Percentiles rank a stretch among this genome's conserved stretches.
phyloP scores from a whole-genome alignment of 2,888 invertebrate genomes.

The Sarcophaga subvicina region DNA sequence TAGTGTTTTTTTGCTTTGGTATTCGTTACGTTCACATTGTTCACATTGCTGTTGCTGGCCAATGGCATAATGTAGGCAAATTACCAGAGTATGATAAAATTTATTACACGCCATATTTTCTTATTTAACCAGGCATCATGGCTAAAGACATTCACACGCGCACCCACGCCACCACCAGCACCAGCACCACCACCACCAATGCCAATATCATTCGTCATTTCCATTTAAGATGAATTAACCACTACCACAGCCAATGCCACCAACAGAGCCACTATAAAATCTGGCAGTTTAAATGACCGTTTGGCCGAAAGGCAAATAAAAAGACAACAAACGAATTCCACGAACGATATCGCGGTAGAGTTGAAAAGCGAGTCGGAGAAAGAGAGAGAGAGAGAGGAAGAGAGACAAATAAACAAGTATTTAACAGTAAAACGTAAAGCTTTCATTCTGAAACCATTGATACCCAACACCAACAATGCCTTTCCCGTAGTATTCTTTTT shows the following conservation, averaged over 20 bases:
- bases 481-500: background rate
- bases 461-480: background rate
- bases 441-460: conserved; percentile 28
- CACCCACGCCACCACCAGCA: conserved; percentile 21
- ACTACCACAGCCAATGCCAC: background rate
- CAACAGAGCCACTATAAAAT: conserved; percentile 37
- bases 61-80: conserved; percentile 64
- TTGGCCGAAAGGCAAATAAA: conserved; percentile 43
- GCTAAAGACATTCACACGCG: background rate
- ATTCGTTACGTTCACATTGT: background rate
- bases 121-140: conserved; percentile 50
- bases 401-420: conserved; percentile 45
- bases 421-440: background rate
- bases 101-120: conserved; percentile 60
- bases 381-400: no score
- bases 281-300: conserved; percentile 59
- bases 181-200: conserved; percentile 13
- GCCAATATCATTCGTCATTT: background rate
- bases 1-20: no score
- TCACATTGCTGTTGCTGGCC: background rate
- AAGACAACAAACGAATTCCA: background rate
- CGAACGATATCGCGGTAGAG: no score
- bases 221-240: background rate
- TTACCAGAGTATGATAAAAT: conserved; percentile 58
- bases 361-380: no score